These are phyloP conservation scores for Notarius quadriscutis DNA, from an alignment of 2,113 vertebrate species.

Conservation along the genomic window DNA sequence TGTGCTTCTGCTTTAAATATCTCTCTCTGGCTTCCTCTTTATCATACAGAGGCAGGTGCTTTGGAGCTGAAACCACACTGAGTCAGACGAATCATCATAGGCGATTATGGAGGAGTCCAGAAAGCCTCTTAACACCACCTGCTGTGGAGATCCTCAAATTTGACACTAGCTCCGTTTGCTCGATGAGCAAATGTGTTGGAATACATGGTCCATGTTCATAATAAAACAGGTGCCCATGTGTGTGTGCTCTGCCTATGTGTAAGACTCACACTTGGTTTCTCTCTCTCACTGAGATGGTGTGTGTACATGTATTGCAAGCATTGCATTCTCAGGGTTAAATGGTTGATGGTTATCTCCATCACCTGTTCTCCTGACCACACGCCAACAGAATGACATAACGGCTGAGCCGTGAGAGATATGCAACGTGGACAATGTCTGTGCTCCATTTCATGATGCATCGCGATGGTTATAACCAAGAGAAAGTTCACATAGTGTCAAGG, in stretches of 20 bases:
- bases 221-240: not conserved
- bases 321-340: not conserved
- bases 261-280: not conserved
- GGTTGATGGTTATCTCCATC: not conserved
- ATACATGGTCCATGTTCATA: not conserved
- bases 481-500: not conserved
- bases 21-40: not conserved
- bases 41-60: not conserved
- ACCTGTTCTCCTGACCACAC: not conserved
- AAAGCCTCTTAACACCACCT: not conserved
- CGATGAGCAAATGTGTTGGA: not conserved
- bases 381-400: not conserved
- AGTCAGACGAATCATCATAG: constrained; percentile 5
- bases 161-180: not conserved
- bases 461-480: not conserved
- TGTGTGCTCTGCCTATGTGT: not conserved
- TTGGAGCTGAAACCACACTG: not conserved
- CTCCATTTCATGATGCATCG: too few species aligned
- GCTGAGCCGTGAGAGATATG: too few species aligned
- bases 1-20: not conserved
- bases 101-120: constrained; percentile 14
- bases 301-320: not conserved
- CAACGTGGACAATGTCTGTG: not conserved
- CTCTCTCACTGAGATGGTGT: not conserved
- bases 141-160: not conserved